Base-by-base conservation (phyloP, 2,113 vertebrate genomes). In the Burhinus oedicnemus region DNA sequence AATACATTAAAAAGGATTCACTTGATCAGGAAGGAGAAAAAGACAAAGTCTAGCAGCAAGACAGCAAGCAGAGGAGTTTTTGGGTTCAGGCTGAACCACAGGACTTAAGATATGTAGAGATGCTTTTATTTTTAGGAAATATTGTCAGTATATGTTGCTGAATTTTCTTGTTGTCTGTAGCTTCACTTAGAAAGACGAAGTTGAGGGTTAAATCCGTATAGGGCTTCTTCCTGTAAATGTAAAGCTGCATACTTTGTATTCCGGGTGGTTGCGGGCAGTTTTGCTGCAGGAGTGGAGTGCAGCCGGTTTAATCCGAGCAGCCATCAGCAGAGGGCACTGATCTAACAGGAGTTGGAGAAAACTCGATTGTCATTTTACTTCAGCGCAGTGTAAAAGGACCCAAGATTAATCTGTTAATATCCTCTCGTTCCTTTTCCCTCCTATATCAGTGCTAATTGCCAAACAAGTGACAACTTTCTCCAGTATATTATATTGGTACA, bases 291-390 rank as follows among this genome's bases (percentile, higher is more conserved):
- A 51, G 49, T 13, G 23, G 49, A 51, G 49, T 7, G 11, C 49
- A 26, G 70, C 26, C 17, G 32, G 5, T 54, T 52, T 40, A 81
- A 68, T 78, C 15, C 71, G 18, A 23, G 68, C 62, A 55, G 29
- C 5, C 64, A 89, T 76, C 98, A 96, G 97, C 95, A 98, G 98
- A 98, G 97, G 97, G 97, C 96, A 88, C 96, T 96, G 83, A 87
- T 23, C 66, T 57, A 92, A 97, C 93, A 82, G 77, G 15, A 66
- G 64, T 79, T 21, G 15, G 19, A 92, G 64, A 5, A 30, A 74
- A 66, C 38, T 8, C 55, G 38, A 8, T 12, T 17, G 10, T 76
- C 84, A 36, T 60, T 38, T 90, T 32, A 5, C 76, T 75, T 70
- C 83, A 42, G 51, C 2, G 3, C 69, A 17, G 87, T 22, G 65